Base-by-base conservation (phyloP, 2,888 invertebrate species). In the Macrophya alboannulata region DNA sequence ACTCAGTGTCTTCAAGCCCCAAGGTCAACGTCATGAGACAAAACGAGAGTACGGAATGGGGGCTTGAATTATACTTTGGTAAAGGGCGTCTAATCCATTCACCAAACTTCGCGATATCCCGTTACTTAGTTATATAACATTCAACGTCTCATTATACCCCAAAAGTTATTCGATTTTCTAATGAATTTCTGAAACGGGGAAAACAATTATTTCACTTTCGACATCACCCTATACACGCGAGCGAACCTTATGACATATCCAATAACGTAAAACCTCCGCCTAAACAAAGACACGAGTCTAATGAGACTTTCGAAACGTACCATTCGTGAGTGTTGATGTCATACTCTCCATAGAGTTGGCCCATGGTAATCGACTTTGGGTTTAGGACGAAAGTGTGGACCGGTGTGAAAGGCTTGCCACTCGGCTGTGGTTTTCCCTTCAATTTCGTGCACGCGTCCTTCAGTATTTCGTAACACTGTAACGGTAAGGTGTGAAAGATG, bases 321-420 rank as follows among this genome's bases (percentile, higher is more conserved):
- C 97, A 97, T 94, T 98, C 97, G 89, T 97, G 97, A 0, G 97
- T 97, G 88, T 96, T 95, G 82, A 96, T 91, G 92, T 97, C 97
- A 91, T 97, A 97, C 93, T 97, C 97, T 0, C 97, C 97, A 90
- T 97, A 97, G n/a, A 97, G 94, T 92, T 97, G 97, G 0, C 97
- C 97, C 96, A 97, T 97, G 6, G 97, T 97, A 87, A 97, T 96
- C 3, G 97, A 96, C 93, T 98, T 98, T 10, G 97, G 97, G 94
- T 97, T 98, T 85, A 97, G 94, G 0, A 96, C 95, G 91, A 94
- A 95, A 0, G 96, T 95, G 88, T 95, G 95, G 0, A 96, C 96
- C 0, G 95, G 94, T 17, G 95, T 95, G 92, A 97, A 97, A 0
- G 96, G 95, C 86, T 95, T 95, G 21, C 97, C 97, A 86, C 96